phyloP scores from a whole-genome alignment of 2,888 invertebrate species.

The Limnephilus rhombicus region DNA sequence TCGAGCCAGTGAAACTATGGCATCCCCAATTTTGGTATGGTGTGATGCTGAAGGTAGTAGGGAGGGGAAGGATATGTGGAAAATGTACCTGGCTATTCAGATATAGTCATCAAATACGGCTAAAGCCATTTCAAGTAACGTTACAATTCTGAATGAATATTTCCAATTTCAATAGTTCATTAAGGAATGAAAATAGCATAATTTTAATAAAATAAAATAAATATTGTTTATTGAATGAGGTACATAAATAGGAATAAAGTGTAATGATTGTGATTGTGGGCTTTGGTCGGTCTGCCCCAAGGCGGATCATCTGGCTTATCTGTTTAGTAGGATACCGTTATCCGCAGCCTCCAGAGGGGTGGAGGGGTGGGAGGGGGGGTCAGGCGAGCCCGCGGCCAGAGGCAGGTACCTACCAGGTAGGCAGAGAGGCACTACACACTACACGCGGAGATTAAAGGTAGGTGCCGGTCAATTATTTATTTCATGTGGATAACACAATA shows the following conservation, averaged over 20 bases:
- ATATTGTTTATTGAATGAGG: not conserved
- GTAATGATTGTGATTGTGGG: not conserved
- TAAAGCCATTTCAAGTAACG: too few relatives aligned
- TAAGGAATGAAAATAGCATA: too few relatives aligned
- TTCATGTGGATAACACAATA: constrained; percentile 15
- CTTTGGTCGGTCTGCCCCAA: not conserved
- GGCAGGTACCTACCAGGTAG: not conserved
- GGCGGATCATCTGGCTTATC: constrained; percentile 44
- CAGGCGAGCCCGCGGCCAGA: constrained; percentile 9
- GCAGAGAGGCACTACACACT: not conserved
- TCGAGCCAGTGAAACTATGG: too few relatives aligned
- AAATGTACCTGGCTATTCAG: too few relatives aligned
- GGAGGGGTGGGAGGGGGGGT: not conserved
- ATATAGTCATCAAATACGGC: too few relatives aligned
- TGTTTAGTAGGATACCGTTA: constrained; percentile 37
- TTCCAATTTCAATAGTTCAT: too few relatives aligned
- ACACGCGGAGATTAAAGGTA: constrained; percentile 25
- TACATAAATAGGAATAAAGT: not conserved
- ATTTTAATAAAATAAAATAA: too few relatives aligned
- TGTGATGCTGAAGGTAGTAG: too few relatives aligned
- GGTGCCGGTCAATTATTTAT: constrained; percentile 29
- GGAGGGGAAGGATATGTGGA: too few relatives aligned
- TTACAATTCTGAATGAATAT: too few relatives aligned
- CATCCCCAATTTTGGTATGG: too few relatives aligned
- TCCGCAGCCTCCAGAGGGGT: not conserved